These are phyloP conservation scores for Galaxea fascicularis DNA, from an alignment of 92 coral and sea anemone genomes.

Conservation along the genomic window DNA sequence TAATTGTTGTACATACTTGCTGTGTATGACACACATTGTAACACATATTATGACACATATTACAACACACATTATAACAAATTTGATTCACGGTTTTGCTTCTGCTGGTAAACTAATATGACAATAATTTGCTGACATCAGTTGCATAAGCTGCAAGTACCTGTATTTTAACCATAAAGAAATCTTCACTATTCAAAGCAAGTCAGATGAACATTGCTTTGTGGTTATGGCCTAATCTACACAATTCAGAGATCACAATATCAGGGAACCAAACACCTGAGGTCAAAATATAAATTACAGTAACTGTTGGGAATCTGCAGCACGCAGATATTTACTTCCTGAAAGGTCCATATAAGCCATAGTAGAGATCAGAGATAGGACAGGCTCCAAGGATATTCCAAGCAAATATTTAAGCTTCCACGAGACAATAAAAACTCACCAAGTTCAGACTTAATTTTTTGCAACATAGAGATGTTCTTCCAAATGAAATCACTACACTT, in stretches of 20 bases:
- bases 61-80: too few species aligned
- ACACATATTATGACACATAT: too few species aligned
- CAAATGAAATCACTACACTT: background rate
- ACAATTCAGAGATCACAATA: background rate
- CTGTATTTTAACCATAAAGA: too few species aligned
- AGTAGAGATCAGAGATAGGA: background rate
- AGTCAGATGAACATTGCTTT: background rate
- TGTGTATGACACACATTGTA: too few species aligned
- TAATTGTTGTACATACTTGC: too few species aligned
- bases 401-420: background rate
- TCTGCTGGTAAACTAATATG: too few species aligned
- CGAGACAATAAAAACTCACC: slow-evolving; percentile 7
- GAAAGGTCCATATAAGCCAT: background rate
- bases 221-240: background rate
- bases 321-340: slow-evolving; percentile 5
- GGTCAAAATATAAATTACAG: too few species aligned
- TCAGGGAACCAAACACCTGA: too few species aligned
- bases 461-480: slow-evolving; percentile 11
- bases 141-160: too few species aligned
- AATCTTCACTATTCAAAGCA: too few species aligned
- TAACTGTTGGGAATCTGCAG: background rate
- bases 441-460: slow-evolving; percentile 32
- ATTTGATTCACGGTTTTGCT: too few species aligned
- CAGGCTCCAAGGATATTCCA: background rate
- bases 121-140: too few species aligned